Evolutionary conservation across 2,797 vertebrate genomes (phyloP), one percentile per base, ranked within the genome.

Genomic region (Gambusia yucatana): DNA sequence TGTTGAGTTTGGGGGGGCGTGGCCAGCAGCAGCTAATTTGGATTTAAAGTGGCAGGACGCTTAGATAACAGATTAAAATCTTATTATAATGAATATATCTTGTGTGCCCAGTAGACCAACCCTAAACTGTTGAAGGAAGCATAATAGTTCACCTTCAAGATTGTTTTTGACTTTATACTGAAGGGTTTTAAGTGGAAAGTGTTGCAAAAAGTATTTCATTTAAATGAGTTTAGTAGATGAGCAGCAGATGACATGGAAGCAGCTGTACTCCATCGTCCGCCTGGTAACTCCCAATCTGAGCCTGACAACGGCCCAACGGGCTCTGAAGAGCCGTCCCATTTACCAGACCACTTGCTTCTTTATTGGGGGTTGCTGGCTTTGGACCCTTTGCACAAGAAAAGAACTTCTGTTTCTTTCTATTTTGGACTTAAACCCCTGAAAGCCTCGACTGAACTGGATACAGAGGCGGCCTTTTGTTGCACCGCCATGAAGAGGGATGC

Each of bases 381-480:
- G 86, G 87, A 92, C 85, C 87, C 82, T 73, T 86, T 84, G 33
- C 81, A 90, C 81, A 82, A 87, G 83, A 88, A 87, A 88, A 88
- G 85, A 89, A 86, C 88, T 90, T 90, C 89, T 88, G 81, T 92
- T 84, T 91, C 87, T 87, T 89, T 88, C 88, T 88, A 91, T 90
- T 87, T 76, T 88, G 77, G 52, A 83, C 80, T 93, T 81, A 87
- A 93, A 88, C 86, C 87, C 41, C 72, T 83, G 82, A 77, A 84
- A 78, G 65, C 81, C 89, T 92, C 75, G 85, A 89, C 89, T 88
- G 88, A 91, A 92, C 89, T 89, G 89, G 87, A 91, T 73, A 88
- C 89, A 88, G 90, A 92, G 85, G 85, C 76, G 11, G 43, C 82
- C 83, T 92, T 93, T 93, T 95, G 93, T 94, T 93, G 90, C 81